phyloP scores from a whole-genome alignment of 1,140 invertebrate genomes.

The Atta cephalotes region DNA sequence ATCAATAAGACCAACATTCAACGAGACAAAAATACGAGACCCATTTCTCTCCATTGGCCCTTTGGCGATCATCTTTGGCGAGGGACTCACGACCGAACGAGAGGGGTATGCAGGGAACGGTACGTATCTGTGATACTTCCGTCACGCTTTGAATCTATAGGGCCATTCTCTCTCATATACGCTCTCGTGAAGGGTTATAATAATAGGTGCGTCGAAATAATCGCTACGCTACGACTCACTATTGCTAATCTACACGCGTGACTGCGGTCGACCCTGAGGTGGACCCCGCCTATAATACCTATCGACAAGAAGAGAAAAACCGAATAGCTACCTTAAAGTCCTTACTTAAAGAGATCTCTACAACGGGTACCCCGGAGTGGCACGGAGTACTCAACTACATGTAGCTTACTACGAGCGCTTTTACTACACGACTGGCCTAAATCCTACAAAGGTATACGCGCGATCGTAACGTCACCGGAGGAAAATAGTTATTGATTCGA shows the following conservation, averaged over 20 bases:
- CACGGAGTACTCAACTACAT: constrained; percentile 39
- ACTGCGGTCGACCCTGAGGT: constrained; percentile 76
- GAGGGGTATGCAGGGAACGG: constrained; percentile 15
- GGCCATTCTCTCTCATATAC: constrained; percentile 12
- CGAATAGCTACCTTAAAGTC: constrained; percentile 47
- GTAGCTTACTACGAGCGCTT: constrained; percentile 37
- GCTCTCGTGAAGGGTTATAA: constrained; percentile 35
- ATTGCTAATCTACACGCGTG: constrained; percentile 84
- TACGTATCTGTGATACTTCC: constrained; percentile 28
- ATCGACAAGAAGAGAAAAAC: constrained; percentile 73
- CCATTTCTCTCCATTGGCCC: constrained; percentile 40
- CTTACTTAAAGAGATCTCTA: constrained; percentile 56
- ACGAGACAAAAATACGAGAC: constrained; percentile 63
- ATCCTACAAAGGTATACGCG: constrained; percentile 46
- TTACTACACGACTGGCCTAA: constrained; percentile 50
- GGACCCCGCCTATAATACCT: constrained; percentile 73
- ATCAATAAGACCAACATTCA: constrained; percentile 49
- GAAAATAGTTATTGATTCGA: constrained; percentile 42
- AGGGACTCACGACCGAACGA: constrained; percentile 47
- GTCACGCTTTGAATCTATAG: constrained; percentile 1
- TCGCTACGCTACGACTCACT: constrained; percentile 79
- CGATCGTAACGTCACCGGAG: constrained; percentile 38
- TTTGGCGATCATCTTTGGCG: not conserved
- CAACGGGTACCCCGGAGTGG: constrained; percentile 2
- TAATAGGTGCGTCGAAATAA: constrained; percentile 57